Evolutionary conservation across 2,888 invertebrate genomes (phyloP), one percentile per base, ranked within the genome.

Genomic region (Athrips mouffetella): DNA sequence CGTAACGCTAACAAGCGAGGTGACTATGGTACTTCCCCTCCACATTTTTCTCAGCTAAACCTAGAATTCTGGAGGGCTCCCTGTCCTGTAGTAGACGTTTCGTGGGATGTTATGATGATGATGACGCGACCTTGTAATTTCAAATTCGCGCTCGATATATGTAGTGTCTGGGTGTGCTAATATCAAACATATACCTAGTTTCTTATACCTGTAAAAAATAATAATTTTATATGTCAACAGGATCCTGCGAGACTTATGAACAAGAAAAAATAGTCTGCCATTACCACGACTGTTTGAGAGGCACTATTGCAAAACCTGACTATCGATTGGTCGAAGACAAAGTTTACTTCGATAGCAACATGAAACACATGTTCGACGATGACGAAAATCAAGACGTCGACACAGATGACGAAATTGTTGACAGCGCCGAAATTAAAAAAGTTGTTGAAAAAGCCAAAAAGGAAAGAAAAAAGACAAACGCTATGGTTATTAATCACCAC

Each of bases 161-260:
- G n/a, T n/a, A n/a, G n/a, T n/a, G n/a, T n/a, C n/a, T n/a, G n/a
- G n/a, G n/a, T n/a, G n/a, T n/a, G n/a, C n/a, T n/a, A n/a, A n/a
- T n/a, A n/a, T n/a, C n/a, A n/a, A n/a, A n/a, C n/a, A n/a, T n/a
- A n/a, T n/a, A n/a, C n/a, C n/a, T n/a, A n/a, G n/a, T n/a, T n/a
- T n/a, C n/a, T n/a, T n/a, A n/a, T n/a, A n/a, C n/a, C 15, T 2
- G 5, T 6, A 3, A 2, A 4, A 1, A 3, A 15, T 1, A 6
- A 6, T n/a, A 6, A n/a, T 25, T 25, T 45, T 1, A 16, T 46
- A 60, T 58, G n/a, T 2, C 88, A 27, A 37, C 37, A 65, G 91
- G 91, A 18, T 91, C 92, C 1, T 89, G 92, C 47, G 92, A 92
- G 68, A 91, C 91, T 0, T 84, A 84, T 48, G 89, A 89, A 51